These are phyloP conservation scores for Tupiocoris notatus DNA, from an alignment of 2,888 invertebrate genomes.

Conservation along the genomic window DNA sequence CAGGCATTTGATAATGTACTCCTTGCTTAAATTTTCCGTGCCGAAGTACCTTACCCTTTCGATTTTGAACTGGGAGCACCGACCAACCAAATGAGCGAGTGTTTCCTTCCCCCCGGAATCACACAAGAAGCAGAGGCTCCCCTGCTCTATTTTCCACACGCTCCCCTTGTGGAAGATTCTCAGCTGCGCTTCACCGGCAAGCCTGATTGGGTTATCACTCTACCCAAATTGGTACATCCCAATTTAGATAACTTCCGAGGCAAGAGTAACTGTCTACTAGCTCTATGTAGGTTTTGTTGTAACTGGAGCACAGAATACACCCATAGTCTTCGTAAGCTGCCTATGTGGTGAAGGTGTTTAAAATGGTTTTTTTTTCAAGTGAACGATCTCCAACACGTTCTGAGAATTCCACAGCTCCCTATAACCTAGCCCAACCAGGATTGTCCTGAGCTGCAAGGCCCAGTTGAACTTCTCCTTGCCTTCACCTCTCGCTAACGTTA, in stretches of 20 bases:
- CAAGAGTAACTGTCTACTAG: background rate
- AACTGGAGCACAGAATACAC: slow-evolving; percentile 5
- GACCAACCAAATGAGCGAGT: background rate
- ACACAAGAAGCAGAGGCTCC: background rate
- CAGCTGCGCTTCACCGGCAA: background rate
- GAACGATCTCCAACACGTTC: background rate
- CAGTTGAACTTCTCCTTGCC: background rate
- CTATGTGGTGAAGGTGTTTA: slow-evolving; percentile 7
- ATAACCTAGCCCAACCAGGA: background rate
- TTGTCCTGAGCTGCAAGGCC: background rate
- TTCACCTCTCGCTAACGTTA: background rate
- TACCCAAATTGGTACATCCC: slow-evolving; percentile 2
- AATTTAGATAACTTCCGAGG: background rate
- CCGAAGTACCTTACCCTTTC: background rate
- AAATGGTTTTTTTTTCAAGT: background rate
- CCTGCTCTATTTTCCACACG: background rate
- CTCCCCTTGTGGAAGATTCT: background rate
- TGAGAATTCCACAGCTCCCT: background rate
- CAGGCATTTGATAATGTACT: too few relatives aligned
- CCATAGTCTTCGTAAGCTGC: slow-evolving; percentile 8
- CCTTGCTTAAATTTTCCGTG: background rate
- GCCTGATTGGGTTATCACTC: background rate
- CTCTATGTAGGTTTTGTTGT: background rate
- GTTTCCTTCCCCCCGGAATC: background rate
- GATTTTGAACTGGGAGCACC: background rate